A percentile compares a stretch with the other conserved stretches of the same genome.
These are phyloP conservation scores for Anarsia innoxiella DNA, from an alignment of 2,888 invertebrate species.

Conservation along the genomic window DNA sequence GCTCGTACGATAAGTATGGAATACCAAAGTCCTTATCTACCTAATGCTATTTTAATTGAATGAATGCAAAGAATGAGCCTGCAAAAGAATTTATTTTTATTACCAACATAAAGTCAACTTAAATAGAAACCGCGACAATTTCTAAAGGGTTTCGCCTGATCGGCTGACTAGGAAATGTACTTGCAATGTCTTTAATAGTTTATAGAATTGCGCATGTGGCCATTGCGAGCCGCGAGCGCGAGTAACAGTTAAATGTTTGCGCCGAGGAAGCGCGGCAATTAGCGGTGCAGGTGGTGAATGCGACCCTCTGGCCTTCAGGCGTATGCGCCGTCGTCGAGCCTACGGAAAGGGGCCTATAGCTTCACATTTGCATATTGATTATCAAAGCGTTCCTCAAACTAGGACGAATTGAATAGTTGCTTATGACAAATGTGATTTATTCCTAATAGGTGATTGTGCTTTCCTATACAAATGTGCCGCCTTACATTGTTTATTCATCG, in stretches of 20 bases:
- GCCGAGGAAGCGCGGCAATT: conserved; percentile 55
- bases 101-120: too few relatives aligned
- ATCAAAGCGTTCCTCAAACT: conserved; percentile 40
- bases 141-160: too few relatives aligned
- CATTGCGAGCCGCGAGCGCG: conserved; percentile 34
- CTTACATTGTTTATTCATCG: conserved; percentile 40
- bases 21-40: too few relatives aligned
- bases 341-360: conserved; percentile 16
- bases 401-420: conserved; percentile 32
- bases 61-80: too few relatives aligned
- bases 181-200: conserved; percentile 8
- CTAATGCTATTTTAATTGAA: too few relatives aligned
- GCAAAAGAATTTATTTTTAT: too few relatives aligned
- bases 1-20: too few relatives aligned
- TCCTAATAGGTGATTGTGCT: too few relatives aligned
- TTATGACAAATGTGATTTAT: conserved; percentile 33
- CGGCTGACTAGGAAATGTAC: too few relatives aligned
- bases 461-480: conserved; percentile 30
- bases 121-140: too few relatives aligned
- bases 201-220: conserved; percentile 24
- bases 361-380: conserved; percentile 54
- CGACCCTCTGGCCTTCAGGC: conserved; percentile 59
- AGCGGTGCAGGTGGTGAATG: conserved; percentile 61
- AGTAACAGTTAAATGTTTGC: conserved; percentile 53
- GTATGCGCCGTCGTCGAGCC: too few relatives aligned